Percentiles rank a stretch among this genome's conserved stretches.
Evolutionary conservation across 2,113 vertebrate genomes (phyloP).

Genomic region (Xenopus tropicalis): DNA sequence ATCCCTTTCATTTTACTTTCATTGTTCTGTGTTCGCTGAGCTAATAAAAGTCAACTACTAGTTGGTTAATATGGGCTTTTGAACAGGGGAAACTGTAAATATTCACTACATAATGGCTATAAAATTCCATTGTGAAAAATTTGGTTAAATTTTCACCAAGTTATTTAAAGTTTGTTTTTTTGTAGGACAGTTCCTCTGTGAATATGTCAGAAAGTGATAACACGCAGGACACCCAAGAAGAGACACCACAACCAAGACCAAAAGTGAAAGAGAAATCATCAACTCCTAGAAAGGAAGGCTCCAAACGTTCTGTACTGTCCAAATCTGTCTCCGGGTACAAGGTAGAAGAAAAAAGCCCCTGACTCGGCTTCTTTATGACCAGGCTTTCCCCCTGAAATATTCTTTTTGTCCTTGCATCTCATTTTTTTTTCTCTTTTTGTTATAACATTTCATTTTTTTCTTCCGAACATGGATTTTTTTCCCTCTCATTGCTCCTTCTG

Average conservation of each 20-base stretch:
- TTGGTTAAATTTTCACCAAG: too few species aligned
- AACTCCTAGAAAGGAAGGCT: constrained; percentile 81
- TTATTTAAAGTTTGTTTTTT: constrained; percentile 9
- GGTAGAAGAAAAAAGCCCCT: constrained; percentile 99
- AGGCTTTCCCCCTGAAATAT: constrained; percentile 66
- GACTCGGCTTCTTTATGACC: constrained; percentile 73
- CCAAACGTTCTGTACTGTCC: constrained; percentile 80
- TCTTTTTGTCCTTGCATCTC: constrained; percentile 45
- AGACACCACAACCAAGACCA: constrained; percentile 74
- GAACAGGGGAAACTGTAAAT: too few species aligned
- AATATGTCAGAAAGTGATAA: constrained; percentile 91
- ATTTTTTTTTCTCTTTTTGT: constrained; percentile 49
- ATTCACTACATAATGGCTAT: too few species aligned
- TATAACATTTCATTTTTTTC: constrained; percentile 59
- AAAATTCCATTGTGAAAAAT: too few species aligned
- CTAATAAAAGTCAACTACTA: too few species aligned
- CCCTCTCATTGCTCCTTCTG: constrained; percentile 55
- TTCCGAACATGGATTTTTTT: constrained; percentile 57
- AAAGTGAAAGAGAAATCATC: constrained; percentile 84
- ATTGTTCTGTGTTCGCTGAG: too few species aligned
- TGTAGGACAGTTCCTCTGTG: constrained; percentile 91
- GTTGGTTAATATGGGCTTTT: too few species aligned
- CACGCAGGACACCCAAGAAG: constrained; percentile 79
- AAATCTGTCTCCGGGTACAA: constrained; percentile 96
- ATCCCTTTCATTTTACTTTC: too few species aligned